These are phyloP conservation scores for Neria commutata DNA, from an alignment of 2,888 invertebrate species.

Conservation along the genomic window DNA sequence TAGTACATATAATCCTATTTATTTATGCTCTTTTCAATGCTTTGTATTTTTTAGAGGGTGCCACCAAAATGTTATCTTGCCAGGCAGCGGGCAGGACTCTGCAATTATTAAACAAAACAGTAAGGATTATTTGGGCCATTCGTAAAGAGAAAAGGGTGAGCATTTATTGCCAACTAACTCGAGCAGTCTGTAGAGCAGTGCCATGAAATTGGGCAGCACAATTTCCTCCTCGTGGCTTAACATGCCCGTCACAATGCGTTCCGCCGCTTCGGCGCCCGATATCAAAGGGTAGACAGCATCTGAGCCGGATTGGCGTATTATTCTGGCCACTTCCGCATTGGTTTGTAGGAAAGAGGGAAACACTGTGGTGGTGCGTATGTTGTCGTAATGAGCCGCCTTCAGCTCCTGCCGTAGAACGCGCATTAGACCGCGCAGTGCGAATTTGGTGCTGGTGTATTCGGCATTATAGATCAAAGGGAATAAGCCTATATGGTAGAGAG, in stretches of 20 bases:
- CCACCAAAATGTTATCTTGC: too few species aligned
- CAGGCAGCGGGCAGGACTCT: too few species aligned
- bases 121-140: too few species aligned
- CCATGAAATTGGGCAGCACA: conserved; percentile 31
- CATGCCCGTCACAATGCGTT: conserved; percentile 40
- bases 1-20: too few species aligned
- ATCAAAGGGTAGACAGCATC: conserved; percentile 32
- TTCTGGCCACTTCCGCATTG: conserved; percentile 29
- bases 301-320: background rate
- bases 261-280: conserved; percentile 35
- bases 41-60: too few species aligned
- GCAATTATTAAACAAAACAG: too few species aligned
- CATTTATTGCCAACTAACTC: conserved; percentile 35
- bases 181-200: conserved; percentile 20
- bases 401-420: conserved; percentile 48
- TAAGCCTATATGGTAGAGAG: conserved; percentile 36
- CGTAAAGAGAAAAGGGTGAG: too few species aligned
- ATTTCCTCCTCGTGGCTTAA: conserved; percentile 41
- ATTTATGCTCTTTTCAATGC: too few species aligned
- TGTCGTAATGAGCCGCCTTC: conserved; percentile 31
- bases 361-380: conserved; percentile 44
- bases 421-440: conserved; percentile 55
- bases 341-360: conserved; percentile 58
- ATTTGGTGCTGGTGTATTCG: conserved; percentile 57
- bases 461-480: conserved; percentile 30